Conservation (phyloP, 2,888 invertebrate genomes). For the Stenotaenia linearis region DNA sequence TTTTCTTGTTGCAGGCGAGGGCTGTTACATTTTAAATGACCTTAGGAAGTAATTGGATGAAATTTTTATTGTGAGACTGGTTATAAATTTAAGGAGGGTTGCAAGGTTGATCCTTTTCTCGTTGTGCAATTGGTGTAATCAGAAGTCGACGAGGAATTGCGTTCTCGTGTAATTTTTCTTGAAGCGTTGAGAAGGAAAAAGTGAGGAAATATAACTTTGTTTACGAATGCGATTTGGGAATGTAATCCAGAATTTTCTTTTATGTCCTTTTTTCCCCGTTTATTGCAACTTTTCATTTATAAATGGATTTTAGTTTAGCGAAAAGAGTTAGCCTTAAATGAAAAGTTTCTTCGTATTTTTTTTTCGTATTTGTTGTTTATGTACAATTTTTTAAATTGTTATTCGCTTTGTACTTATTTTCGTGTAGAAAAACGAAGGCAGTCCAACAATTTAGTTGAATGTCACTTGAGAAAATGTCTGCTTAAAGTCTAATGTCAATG, state of each 20-base stretch:
- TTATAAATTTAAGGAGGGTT: neutral
- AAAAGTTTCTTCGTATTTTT: neutral
- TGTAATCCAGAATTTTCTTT: neutral
- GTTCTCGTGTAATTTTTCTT: neutral
- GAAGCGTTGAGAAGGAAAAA: neutral
- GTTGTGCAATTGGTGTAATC: neutral
- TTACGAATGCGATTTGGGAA: neutral
- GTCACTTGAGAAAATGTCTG: too few species aligned
- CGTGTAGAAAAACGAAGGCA: too few species aligned
- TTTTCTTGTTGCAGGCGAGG: neutral
- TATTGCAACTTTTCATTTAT: neutral
- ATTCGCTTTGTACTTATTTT: neutral
- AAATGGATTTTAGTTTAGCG: neutral
- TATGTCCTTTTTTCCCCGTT: neutral
- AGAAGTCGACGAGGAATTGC: neutral
- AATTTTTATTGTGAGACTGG: neutral
- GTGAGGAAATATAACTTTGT: neutral
- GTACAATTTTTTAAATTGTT: neutral
- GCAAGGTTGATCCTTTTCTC: neutral
- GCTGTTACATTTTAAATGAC: neutral
- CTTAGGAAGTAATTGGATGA: neutral
- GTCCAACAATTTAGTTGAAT: too few species aligned
- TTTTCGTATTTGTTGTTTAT: neutral
- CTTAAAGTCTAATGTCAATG: too few species aligned
- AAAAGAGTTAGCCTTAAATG: neutral